These are phyloP conservation scores for Marronus borbonicus DNA, from an alignment of 2,888 invertebrate genomes.

Conservation along the genomic window DNA sequence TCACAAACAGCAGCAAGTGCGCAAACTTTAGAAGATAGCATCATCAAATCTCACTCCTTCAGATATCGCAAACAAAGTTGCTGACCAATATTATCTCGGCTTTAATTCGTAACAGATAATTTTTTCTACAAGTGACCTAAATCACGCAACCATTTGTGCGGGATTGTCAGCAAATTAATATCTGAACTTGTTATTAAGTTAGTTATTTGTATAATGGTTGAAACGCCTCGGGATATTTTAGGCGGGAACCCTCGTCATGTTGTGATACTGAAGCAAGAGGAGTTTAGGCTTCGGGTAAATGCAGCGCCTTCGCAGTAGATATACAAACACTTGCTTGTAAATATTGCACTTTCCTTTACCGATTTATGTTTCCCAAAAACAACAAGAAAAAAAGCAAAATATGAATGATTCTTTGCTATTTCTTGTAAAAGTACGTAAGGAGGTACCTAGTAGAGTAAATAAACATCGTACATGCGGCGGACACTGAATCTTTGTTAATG, in stretches of 20 bases:
- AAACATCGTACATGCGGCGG: too few relatives aligned
- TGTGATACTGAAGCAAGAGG: neutral
- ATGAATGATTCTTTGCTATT: too few relatives aligned
- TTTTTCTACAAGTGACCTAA: neutral
- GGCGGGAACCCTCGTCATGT: slow-evolving; percentile 6
- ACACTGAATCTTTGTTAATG: too few relatives aligned
- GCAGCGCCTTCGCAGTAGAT: neutral
- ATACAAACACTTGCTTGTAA: neutral
- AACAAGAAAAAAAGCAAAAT: too few relatives aligned
- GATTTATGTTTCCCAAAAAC: too few relatives aligned
- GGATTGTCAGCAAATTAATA: slow-evolving; percentile 19
- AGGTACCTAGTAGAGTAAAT: too few relatives aligned
- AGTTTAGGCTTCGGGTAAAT: neutral
- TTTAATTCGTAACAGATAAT: neutral
- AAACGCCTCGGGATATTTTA: neutral
- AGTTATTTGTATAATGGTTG: neutral
- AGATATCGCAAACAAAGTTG: too few relatives aligned
- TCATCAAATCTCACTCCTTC: too few relatives aligned
- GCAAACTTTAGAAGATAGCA: too few relatives aligned
- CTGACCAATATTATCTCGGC: neutral
- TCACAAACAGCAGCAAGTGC: too few relatives aligned
- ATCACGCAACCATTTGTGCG: neutral
- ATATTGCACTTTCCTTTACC: too few relatives aligned
- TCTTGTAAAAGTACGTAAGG: too few relatives aligned
- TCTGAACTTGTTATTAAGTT: slow-evolving; percentile 1